Conservation (phyloP, 2,888 invertebrate genomes). For the Hyppa rectilinea region DNA sequence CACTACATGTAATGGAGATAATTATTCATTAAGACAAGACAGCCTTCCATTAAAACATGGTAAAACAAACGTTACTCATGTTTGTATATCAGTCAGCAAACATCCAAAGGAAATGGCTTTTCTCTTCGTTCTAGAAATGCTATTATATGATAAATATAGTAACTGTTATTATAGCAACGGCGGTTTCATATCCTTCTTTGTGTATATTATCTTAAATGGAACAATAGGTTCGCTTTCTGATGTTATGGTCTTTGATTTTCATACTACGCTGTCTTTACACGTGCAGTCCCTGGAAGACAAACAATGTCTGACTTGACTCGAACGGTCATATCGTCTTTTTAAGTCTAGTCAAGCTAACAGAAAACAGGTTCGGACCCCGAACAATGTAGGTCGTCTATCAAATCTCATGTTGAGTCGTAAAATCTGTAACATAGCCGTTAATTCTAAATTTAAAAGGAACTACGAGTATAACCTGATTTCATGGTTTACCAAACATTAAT, state of each 20-base stretch:
- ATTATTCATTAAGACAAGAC: conserved; percentile 19
- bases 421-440: not conserved
- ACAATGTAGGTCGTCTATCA: conserved; percentile 1
- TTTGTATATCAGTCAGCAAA: conserved; percentile 47
- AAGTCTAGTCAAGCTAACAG: not conserved
- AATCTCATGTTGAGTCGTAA: not conserved
- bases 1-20: conserved; percentile 6
- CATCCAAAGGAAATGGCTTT: conserved; percentile 61
- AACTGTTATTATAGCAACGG: conserved; percentile 37
- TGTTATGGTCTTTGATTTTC: not conserved
- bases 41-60: conserved; percentile 34
- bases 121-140: conserved; percentile 38
- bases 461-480: conserved; percentile 9
- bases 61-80: conserved; percentile 34
- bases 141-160: conserved; percentile 49
- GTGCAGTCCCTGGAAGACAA: not conserved
- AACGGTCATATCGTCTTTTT: conserved; percentile 3
- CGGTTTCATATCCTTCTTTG: conserved; percentile 35
- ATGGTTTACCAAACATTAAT: conserved; percentile 4
- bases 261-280: not conserved
- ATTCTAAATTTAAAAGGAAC: conserved; percentile 4
- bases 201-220: conserved; percentile 25
- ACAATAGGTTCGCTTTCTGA: conserved; percentile 21
- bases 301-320: too few relatives aligned
- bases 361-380: not conserved